Evolutionary conservation across 2,888 invertebrate species (phyloP).

Genomic region (Cryptus armator): DNA sequence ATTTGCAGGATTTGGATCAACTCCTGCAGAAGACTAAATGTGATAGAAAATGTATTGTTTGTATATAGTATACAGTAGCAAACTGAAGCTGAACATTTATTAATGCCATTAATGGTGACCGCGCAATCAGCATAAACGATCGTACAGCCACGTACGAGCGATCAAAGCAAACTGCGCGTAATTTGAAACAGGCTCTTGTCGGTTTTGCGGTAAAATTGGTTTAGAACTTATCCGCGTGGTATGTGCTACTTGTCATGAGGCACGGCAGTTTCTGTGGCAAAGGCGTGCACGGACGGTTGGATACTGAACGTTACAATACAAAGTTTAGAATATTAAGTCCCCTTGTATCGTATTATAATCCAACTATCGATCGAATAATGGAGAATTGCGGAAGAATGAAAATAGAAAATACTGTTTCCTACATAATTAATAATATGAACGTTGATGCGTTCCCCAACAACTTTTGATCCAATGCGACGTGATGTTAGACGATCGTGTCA

Average conservation of each 20-base stretch:
- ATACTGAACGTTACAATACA: not conserved
- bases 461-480: not conserved
- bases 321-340: not conserved
- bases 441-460: not conserved
- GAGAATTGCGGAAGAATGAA: not conserved
- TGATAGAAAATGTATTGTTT: not conserved
- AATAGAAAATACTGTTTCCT: not conserved
- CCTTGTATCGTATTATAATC: not conserved
- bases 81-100: not conserved
- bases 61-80: not conserved
- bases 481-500: not conserved
- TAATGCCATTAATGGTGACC: conserved; percentile 7
- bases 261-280: not conserved
- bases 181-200: not conserved
- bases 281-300: not conserved
- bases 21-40: not conserved
- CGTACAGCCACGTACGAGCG: not conserved
- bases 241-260: not conserved
- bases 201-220: conserved; percentile 13
- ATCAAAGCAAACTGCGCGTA: not conserved
- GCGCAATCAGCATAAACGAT: not conserved
- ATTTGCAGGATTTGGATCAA: not conserved
- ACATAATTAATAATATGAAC: not conserved
- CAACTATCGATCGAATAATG: not conserved
- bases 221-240: not conserved